Evolutionary conservation across 2,113 vertebrate species (phyloP).

Genomic region (Microcebus tavaratra): DNA sequence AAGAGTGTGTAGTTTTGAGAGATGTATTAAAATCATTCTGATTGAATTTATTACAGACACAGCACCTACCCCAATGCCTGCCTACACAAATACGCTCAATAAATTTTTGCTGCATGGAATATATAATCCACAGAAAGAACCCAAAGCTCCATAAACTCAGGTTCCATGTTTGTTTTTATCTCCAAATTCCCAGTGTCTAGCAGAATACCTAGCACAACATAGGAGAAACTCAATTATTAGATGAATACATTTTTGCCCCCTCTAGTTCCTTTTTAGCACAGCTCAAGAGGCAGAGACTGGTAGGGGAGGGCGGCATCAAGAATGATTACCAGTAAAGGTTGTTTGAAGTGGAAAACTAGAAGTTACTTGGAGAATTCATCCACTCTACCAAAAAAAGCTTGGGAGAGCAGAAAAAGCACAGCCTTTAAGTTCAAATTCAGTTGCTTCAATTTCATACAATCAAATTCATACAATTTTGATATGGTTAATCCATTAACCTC

Average conservation of each 20-base stretch:
- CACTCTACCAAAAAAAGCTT: background rate
- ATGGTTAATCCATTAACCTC: background rate
- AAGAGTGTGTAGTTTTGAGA: slow-evolving; percentile 22
- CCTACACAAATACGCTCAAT: slow-evolving; percentile 18
- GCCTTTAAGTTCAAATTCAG: background rate
- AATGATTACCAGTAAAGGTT: background rate
- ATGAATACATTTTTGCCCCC: background rate
- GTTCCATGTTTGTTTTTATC: background rate
- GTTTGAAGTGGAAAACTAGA: background rate
- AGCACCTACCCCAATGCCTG: background rate
- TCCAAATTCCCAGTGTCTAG: background rate
- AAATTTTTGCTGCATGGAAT: background rate
- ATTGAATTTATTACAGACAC: background rate
- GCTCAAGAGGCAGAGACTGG: background rate
- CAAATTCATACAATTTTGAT: background rate
- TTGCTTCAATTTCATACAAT: background rate
- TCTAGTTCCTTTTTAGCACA: background rate
- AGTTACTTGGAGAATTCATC: background rate
- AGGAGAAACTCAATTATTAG: background rate
- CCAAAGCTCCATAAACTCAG: background rate
- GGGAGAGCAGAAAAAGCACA: background rate
- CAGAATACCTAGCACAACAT: background rate
- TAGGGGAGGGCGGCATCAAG: background rate
- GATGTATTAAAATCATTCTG: slow-evolving; percentile 14
- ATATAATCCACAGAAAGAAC: background rate